A percentile compares a stretch with the other conserved stretches of the same genome.
Evolutionary conservation across 2,113 vertebrate species (phyloP).

Genomic region (Sturnira hondurensis): DNA sequence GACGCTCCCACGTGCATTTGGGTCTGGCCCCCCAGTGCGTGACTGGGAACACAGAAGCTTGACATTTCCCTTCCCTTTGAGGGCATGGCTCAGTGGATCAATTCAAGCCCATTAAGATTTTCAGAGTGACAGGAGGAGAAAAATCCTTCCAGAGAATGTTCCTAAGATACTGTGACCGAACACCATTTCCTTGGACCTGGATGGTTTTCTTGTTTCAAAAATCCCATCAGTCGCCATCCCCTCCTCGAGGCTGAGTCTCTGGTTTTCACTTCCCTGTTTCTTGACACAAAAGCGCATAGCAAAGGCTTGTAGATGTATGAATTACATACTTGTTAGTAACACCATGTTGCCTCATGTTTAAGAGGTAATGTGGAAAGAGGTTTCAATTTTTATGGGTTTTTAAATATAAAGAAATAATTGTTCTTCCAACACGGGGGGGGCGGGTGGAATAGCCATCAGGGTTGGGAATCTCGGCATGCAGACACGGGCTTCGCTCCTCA

Average conservation of each 20-base stretch:
- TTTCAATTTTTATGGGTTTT: constrained; percentile 55
- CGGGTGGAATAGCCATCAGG: not conserved
- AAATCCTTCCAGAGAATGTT: constrained; percentile 41
- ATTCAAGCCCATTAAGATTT: constrained; percentile 61
- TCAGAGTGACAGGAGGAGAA: constrained; percentile 57
- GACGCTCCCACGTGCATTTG: constrained; percentile 13
- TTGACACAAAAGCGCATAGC: constrained; percentile 44
- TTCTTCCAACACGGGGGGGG: not conserved
- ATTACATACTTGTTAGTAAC: constrained; percentile 67
- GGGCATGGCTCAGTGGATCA: constrained; percentile 48
- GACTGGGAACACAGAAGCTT: not conserved
- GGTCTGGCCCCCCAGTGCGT: not conserved
- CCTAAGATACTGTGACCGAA: constrained; percentile 50
- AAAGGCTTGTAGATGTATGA: constrained; percentile 42
- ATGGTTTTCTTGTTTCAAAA: constrained; percentile 38
- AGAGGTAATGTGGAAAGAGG: constrained; percentile 35
- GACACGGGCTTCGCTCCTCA: not conserved
- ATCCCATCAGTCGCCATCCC: constrained; percentile 57
- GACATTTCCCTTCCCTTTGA: constrained; percentile 1
- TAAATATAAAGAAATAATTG: constrained; percentile 61
- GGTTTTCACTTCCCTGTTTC: constrained; percentile 36
- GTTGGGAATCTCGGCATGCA: not conserved
- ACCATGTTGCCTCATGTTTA: not conserved
- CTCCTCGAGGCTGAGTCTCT: constrained; percentile 37
- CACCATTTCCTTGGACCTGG: constrained; percentile 44